Conservation (phyloP, 2,797 vertebrate genomes). For the Enteromius anoplus region DNA sequence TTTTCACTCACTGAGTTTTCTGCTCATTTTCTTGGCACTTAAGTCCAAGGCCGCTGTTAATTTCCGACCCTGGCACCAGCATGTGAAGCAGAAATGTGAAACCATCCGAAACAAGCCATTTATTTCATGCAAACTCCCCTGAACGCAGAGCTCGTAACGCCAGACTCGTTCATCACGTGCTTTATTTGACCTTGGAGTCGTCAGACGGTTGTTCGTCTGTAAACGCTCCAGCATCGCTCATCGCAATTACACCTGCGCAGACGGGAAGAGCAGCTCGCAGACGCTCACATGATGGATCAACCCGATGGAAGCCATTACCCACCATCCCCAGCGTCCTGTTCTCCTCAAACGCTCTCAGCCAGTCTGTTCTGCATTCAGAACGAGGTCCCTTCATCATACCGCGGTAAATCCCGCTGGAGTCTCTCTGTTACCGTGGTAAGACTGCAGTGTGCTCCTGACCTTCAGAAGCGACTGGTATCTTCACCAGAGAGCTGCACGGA, state of each 20-base stretch:
- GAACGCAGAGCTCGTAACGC: neutral
- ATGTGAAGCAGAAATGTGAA: neutral
- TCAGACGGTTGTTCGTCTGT: slow-evolving; percentile 8
- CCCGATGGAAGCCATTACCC: slow-evolving; percentile 53
- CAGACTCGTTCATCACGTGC: neutral
- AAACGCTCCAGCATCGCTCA: slow-evolving; percentile 47
- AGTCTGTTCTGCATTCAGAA: slow-evolving; percentile 36
- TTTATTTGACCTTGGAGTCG: slow-evolving; percentile 29
- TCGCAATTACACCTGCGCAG: neutral
- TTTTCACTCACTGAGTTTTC: no score
- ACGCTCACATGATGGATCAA: slow-evolving; percentile 43
- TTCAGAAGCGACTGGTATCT: neutral
- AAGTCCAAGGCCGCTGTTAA: neutral
- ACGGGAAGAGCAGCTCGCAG: neutral
- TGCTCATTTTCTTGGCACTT: neutral
- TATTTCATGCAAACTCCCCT: neutral
- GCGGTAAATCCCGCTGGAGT: neutral
- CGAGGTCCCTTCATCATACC: neutral
- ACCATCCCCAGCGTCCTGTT: slow-evolving; percentile 31
- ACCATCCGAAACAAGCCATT: neutral
- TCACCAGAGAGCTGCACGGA: no score
- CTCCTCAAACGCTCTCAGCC: no score
- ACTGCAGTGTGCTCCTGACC: neutral
- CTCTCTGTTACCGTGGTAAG: neutral
- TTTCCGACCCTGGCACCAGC: neutral